Percentiles rank a stretch among this genome's conserved stretches.
These are phyloP conservation scores for Leucophenga montana DNA, from an alignment of 2,888 invertebrate species.

Conservation along the genomic window DNA sequence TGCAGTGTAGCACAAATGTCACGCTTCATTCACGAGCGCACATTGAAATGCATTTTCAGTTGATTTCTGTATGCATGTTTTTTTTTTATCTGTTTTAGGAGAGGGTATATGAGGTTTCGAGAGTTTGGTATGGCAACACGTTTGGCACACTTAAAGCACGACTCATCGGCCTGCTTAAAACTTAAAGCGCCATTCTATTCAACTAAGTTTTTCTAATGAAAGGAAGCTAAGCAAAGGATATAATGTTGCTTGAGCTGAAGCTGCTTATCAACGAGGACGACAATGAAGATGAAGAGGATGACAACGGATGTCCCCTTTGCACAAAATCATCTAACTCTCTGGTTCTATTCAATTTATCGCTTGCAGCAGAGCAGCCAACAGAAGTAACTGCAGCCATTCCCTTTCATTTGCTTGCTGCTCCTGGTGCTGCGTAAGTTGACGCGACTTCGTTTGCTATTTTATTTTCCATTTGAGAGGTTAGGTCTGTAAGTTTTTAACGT, in stretches of 20 bases:
- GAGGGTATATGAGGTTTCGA: background rate
- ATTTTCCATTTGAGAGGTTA: too few relatives aligned
- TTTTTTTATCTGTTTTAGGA: too few relatives aligned
- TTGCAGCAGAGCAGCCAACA: background rate
- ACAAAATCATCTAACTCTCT: background rate
- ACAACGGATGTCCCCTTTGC: too few relatives aligned
- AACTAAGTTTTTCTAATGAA: too few relatives aligned
- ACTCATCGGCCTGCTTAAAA: too few relatives aligned
- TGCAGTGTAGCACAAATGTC: conserved; percentile 25
- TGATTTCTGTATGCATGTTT: conserved; percentile 23
- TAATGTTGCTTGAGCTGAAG: too few relatives aligned
- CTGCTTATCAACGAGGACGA: too few relatives aligned
- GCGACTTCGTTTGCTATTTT: background rate
- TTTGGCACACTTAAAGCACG: too few relatives aligned
- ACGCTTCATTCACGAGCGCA: conserved; percentile 37
- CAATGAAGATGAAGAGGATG: too few relatives aligned
- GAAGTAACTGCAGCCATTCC: background rate
- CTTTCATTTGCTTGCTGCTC: background rate
- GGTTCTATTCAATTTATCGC: background rate
- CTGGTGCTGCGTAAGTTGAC: background rate
- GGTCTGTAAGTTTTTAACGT: too few relatives aligned
- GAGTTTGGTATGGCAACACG: background rate
- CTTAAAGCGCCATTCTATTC: too few relatives aligned
- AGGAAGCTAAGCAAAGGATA: too few relatives aligned
- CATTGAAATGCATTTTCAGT: conserved; percentile 9